Evolutionary conservation across 2,113 vertebrate species (phyloP).

Genomic region (Psittacara wagleri): DNA sequence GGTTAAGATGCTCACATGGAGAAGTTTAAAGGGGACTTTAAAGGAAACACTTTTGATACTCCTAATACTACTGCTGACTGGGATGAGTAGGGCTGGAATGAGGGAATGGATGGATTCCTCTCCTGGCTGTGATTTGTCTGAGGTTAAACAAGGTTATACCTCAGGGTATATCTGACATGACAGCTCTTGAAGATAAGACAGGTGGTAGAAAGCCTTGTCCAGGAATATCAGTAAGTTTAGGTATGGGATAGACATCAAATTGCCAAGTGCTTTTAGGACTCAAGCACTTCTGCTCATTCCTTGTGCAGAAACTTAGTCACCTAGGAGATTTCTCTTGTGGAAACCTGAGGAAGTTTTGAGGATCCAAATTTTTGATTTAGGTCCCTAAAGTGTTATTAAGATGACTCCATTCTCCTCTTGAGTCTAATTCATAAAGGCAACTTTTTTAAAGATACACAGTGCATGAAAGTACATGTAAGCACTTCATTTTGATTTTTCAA

Average conservation of each 20-base stretch:
- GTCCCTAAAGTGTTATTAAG: not conserved
- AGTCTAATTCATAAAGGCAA: not conserved
- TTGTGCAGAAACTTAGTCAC: not conserved
- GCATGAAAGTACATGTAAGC: not conserved
- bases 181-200: not conserved
- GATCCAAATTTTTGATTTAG: not conserved
- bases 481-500: not conserved
- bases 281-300: not conserved
- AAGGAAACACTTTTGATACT: not conserved
- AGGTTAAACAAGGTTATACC: not conserved
- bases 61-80: not conserved
- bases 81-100: not conserved
- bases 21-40: not conserved
- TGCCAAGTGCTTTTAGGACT: not conserved
- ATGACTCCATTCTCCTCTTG: not conserved
- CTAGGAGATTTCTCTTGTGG: not conserved
- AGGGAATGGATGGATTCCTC: not conserved
- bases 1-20: not conserved
- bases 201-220: not conserved
- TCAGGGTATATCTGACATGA: accelerated
- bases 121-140: not conserved
- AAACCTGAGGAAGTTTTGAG: not conserved
- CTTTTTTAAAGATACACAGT: not conserved
- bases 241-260: not conserved
- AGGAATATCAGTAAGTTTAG: not conserved